phyloP scores from a whole-genome alignment of 2,888 invertebrate genomes.

The Drepana falcataria region DNA sequence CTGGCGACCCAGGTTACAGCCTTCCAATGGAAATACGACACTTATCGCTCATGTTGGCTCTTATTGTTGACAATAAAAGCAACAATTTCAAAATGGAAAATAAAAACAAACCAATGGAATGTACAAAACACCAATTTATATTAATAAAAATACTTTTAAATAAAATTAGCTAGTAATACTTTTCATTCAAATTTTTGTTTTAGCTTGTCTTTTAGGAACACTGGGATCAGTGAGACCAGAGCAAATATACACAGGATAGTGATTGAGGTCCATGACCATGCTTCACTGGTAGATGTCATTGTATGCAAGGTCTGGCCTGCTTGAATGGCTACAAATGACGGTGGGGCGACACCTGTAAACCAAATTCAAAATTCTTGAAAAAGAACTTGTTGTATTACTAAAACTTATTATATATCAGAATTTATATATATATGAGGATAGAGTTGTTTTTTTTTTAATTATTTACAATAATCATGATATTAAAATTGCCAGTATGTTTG shows the following conservation, averaged over 20 bases:
- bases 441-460: too few relatives aligned
- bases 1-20: conserved; percentile 84
- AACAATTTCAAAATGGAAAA: conserved; percentile 4
- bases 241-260: conserved; percentile 88
- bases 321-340: conserved; percentile 98
- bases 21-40: conserved; percentile 77
- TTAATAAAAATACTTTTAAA: conserved; percentile 32
- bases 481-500: too few relatives aligned
- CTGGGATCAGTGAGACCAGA: conserved; percentile 90
- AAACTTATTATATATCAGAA: too few relatives aligned
- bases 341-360: conserved; percentile 93
- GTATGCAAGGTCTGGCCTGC: conserved; percentile 97
- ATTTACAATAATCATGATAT: too few relatives aligned
- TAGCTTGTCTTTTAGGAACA: conserved; percentile 89
- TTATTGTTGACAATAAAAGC: conserved; percentile 76
- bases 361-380: background rate
- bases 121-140: conserved; percentile 55
- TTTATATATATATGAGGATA: too few relatives aligned
- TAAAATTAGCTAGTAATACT: conserved; percentile 52
- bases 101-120: conserved; percentile 43
- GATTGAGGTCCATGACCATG: conserved; percentile 93
- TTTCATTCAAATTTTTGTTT: conserved; percentile 86
- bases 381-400: too few relatives aligned
- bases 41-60: conserved; percentile 85
- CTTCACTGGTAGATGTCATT: conserved; percentile 91